These are phyloP conservation scores for Stictocephala bisonia DNA, from an alignment of 2,888 invertebrate species.

Conservation along the genomic window DNA sequence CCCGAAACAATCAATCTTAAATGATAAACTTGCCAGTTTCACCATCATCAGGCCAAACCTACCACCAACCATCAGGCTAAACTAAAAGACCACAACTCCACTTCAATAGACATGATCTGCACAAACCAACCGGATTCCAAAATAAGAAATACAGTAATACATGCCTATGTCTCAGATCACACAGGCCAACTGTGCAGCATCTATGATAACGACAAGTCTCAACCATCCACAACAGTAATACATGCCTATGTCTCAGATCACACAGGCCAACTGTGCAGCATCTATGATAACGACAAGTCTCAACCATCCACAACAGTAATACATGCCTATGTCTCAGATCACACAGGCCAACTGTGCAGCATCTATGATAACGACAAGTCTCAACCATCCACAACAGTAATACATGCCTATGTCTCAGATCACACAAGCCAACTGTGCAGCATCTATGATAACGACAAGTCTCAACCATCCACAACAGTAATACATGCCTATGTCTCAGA, in stretches of 20 bases:
- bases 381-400: neutral
- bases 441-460: neutral
- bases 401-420: no score
- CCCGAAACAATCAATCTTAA: slow-evolving; percentile 5
- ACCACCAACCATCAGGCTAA: slow-evolving; percentile 6
- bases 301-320: neutral
- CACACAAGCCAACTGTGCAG: no score
- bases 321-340: no score
- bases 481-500: no score
- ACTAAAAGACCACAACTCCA: neutral
- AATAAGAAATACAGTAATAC: neutral
- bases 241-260: no score
- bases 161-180: neutral
- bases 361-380: neutral
- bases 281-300: neutral
- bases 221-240: neutral
- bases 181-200: neutral
- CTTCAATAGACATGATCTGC: neutral
- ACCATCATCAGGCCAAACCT: slow-evolving; percentile 11
- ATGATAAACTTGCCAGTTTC: neutral
- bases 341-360: no score
- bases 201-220: neutral
- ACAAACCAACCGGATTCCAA: neutral
- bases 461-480: neutral
- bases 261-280: no score